Base-by-base conservation (phyloP, 2,888 invertebrate species). In the Gymnosoma rotundatum region DNA sequence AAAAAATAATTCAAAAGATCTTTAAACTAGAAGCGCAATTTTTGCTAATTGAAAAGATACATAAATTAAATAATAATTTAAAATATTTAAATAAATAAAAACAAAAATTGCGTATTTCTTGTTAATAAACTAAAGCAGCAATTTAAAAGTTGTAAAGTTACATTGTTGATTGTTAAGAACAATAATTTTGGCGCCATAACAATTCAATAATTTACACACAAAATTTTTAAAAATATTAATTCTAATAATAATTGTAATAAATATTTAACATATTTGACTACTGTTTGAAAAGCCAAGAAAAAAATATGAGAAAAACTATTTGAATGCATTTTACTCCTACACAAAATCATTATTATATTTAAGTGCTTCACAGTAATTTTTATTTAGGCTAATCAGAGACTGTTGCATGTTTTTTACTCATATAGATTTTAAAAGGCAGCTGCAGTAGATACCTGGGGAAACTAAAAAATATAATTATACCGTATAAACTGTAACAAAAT, bases 241-340 rank as follows among this genome's bases (percentile, higher is more conserved):
- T 21, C 12, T 0, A 18, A 48, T 20, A 66, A 60, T 73, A 73
- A 60, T 25, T 75, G 32, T 64, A 81, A 70, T 70, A 75, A 58
- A 82, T 82, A 76, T 82, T 64, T 52, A 82, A 72, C 52, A 76
- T 72, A 81, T 75, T 82, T 72, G 50, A 64, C 81, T 82, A 82
- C 81, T 82, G 81, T 81, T 42, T 64, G 25, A 48, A 50, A 50
- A 5, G 32, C 32, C 7, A 32, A 32, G 8, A 32, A 32, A 32
- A 1, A 38, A 14, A 48, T 50, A 18, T 10, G 16, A 42, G 25
- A 18, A 60, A 58, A 58, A 32, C 25, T 25, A 48, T 21, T 67
- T 54, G 32, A 25, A 54, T 61, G 45, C 42, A 61, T 25, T 60
- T 42, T 14, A 70, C 69, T 69, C 78, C 69, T 36, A 78, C 76